These are phyloP conservation scores for Turritopsis dohrnii DNA, from an alignment of 30 jellyfish, hydroid and myxozoan species.

Conservation along the genomic window DNA sequence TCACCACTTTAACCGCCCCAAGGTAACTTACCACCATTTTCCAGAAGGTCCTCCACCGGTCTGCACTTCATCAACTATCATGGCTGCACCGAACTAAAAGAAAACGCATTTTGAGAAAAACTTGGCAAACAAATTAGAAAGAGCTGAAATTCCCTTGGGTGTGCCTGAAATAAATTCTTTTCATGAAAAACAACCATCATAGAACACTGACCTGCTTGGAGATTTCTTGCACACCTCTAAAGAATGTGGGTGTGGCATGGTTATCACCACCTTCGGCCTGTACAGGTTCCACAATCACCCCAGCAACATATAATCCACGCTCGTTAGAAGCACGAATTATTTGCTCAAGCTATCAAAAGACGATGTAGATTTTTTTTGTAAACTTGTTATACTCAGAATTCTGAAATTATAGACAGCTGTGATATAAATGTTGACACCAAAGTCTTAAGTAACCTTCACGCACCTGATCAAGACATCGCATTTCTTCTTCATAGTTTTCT, in stretches of 20 bases:
- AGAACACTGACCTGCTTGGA: constrained; percentile 4
- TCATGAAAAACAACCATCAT: too few relatives aligned
- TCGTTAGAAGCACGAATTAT: constrained; percentile 48
- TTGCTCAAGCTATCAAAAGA: constrained; percentile 14
- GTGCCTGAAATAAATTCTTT: too few relatives aligned
- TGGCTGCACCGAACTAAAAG: constrained; percentile 27
- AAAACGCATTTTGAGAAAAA: neutral
- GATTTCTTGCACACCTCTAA: constrained; percentile 32
- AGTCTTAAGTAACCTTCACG: too few relatives aligned
- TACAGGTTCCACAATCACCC: constrained; percentile 73
- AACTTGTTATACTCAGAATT: too few relatives aligned
- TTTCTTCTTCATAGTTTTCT: constrained; percentile 69
- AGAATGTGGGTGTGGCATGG: constrained; percentile 24
- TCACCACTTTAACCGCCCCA: too few relatives aligned
- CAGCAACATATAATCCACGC: constrained; percentile 69
- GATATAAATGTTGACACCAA: too few relatives aligned
- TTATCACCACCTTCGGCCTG: constrained; percentile 81
- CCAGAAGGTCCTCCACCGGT: constrained; percentile 37
- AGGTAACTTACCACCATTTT: constrained; percentile 24
- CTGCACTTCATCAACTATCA: constrained; percentile 39
- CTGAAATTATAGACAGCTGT: too few relatives aligned
- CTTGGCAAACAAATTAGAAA: too few relatives aligned
- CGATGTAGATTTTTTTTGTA: too few relatives aligned
- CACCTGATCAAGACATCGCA: constrained; percentile 74
- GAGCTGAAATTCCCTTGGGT: too few relatives aligned